Percentiles rank a stretch among this genome's conserved stretches.
Evolutionary conservation across 2,888 invertebrate species (phyloP).

Genomic region (Drosophila mimica): DNA sequence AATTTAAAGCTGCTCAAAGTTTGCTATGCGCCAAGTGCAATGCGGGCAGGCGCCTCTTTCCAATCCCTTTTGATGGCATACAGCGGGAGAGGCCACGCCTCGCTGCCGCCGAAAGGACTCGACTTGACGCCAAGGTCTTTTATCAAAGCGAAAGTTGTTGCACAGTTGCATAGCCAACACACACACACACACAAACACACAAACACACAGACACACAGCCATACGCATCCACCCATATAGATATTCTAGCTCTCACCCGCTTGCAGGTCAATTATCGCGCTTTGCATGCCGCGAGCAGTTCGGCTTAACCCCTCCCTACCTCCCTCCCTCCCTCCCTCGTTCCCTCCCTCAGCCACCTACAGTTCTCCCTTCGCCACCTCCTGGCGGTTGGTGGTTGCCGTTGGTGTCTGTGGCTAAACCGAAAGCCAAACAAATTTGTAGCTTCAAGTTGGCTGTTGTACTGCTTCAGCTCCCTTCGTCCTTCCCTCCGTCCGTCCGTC

Average conservation of each 20-base stretch:
- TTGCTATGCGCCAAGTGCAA: conserved; percentile 37
- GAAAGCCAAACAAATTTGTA: conserved; percentile 73
- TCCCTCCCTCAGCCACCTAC: conserved; percentile 2
- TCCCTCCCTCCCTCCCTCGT: background rate
- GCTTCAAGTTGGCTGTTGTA: conserved; percentile 62
- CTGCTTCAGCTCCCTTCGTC: conserved; percentile 1
- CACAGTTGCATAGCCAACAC: conserved; percentile 72
- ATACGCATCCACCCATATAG: conserved; percentile 14
- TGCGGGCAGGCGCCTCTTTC: conserved; percentile 46
- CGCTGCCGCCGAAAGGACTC: conserved; percentile 71
- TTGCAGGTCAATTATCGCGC: conserved; percentile 77
- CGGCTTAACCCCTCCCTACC: conserved; percentile 26
- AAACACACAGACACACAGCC: conserved; percentile 21
- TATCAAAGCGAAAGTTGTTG: conserved; percentile 81
- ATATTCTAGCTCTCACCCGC: conserved; percentile 42
- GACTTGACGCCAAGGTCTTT: conserved; percentile 75
- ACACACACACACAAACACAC: conserved; percentile 32
- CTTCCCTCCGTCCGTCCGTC: conserved; percentile 9
- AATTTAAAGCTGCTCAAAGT: conserved; percentile 43
- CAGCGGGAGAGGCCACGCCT: conserved; percentile 57
- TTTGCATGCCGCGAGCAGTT: conserved; percentile 71
- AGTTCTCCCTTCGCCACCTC: conserved; percentile 1
- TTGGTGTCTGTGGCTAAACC: conserved; percentile 54
- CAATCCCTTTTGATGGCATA: conserved; percentile 37
- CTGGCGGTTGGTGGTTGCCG: conserved; percentile 35